Base-by-base conservation (phyloP, 2,888 invertebrate species). In the Gerosis bhagava region DNA sequence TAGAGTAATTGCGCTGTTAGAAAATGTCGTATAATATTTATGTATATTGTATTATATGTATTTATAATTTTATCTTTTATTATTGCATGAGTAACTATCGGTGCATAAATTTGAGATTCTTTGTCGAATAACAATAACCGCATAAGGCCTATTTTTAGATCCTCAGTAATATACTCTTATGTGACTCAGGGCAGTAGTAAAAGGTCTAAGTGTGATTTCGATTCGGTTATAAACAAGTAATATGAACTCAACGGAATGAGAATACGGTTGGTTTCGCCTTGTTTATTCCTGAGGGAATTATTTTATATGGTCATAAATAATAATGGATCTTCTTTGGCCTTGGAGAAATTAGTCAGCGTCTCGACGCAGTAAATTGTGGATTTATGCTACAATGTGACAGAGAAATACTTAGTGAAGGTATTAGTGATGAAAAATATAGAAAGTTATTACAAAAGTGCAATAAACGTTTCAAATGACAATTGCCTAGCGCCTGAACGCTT, bases 301-400 rank as follows among this genome's bases (percentile, higher is more conserved):
- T 76, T 77, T 74, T 74, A 79, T 81, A 81, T 65, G 76, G 82
- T 67, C 80, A 83, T 83, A 86, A 86, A 86, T 84, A 83, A 84
- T 83, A 83, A 82, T 83, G 83, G 81, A 76, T 80, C 80, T 74
- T 80, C 79, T 70, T 66, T 71, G 82, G 77, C 84, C 84, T 87
- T 87, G 81, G 76, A 63, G 73, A 77, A 80, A 80, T 84, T 84
- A 87, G 83, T 86, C 83, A 83, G 63, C 67, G 70, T 70, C 70
- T 65, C 62, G 63, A 37, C 60, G 63, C 59, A 60, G 63, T 71
- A 69, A 63, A 66, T 69, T 57, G 59, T 60, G 55, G 54, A 54
- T 65, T 59, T 59, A 59, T 59, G 49, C 51, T 51, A 39, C 37
- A 49, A 31, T 42, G 28, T 50, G 41, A 49, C 44, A 49, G 44